Evolutionary conservation across 2,888 invertebrate species (phyloP).

Genomic region (Xestia ashworthii): DNA sequence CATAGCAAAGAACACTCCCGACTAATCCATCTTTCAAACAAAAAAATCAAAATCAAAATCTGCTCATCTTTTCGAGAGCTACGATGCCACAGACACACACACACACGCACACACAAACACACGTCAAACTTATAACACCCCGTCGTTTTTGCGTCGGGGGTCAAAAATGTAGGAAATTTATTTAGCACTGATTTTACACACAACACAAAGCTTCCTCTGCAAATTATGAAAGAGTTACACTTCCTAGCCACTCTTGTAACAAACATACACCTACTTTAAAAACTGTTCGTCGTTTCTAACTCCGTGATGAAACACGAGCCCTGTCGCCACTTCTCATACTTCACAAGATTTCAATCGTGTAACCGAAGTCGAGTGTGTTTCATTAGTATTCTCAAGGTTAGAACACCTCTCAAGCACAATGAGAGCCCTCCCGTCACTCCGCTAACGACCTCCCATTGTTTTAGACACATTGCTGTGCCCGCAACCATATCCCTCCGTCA

Average conservation of each 20-base stretch:
- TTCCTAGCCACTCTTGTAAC: neutral
- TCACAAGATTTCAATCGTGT: conserved; percentile 60
- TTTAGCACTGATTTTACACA: neutral
- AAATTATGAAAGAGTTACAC: neutral
- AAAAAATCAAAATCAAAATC: too few relatives aligned
- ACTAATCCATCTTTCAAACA: too few relatives aligned
- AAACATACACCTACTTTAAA: neutral
- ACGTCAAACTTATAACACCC: too few relatives aligned
- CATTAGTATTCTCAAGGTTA: conserved; percentile 65
- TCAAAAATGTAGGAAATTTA: too few relatives aligned
- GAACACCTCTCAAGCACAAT: conserved; percentile 60
- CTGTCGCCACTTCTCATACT: conserved; percentile 34
- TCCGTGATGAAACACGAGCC: neutral
- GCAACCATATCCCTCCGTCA: conserved; percentile 37
- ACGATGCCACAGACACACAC: too few relatives aligned
- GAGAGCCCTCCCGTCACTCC: conserved; percentile 61
- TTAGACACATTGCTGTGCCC: conserved; percentile 60
- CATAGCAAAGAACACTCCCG: too few relatives aligned
- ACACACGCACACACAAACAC: too few relatives aligned
- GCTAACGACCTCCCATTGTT: conserved; percentile 67
- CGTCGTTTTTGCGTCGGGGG: too few relatives aligned
- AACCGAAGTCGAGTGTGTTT: conserved; percentile 59
- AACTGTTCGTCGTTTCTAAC: neutral
- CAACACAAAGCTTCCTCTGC: neutral
- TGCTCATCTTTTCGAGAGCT: too few relatives aligned